Conservation (phyloP, 2,113 vertebrate species). For the Oenanthe melanoleuca region DNA sequence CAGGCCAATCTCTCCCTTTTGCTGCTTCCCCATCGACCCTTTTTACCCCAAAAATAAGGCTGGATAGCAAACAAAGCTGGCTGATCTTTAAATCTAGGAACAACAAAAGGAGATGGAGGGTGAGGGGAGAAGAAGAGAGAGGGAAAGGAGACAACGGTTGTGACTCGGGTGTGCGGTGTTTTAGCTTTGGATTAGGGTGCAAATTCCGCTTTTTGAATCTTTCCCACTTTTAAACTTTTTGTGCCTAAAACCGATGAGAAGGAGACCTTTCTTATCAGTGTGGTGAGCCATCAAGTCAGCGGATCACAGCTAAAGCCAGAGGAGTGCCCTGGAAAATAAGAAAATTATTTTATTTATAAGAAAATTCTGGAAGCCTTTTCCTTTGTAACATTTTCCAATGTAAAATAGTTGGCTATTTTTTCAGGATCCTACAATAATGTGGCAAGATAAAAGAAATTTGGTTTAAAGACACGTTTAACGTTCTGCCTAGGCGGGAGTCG, state of each 20-base stretch:
- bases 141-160: background rate
- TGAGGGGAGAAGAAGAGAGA: background rate
- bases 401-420: background rate
- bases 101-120: background rate
- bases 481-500: background rate
- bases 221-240: conserved; percentile 13
- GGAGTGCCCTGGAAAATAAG: background rate
- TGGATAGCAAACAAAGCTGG: background rate
- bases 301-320: background rate
- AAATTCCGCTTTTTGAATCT: background rate
- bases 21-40: background rate
- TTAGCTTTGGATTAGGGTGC: background rate
- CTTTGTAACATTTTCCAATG: background rate
- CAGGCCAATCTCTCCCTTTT: background rate
- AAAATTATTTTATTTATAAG: too few relatives aligned
- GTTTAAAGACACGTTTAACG: background rate
- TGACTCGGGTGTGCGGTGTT: background rate
- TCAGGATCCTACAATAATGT: background rate
- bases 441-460: background rate
- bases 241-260: background rate
- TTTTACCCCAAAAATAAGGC: background rate
- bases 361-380: background rate
- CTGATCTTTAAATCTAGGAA: background rate
- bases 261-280: background rate
- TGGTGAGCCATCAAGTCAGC: background rate